A percentile compares a stretch with the other conserved stretches of the same genome.
phyloP scores from a whole-genome alignment of 2,113 vertebrate genomes.

The Stigmatopora nigra region DNA sequence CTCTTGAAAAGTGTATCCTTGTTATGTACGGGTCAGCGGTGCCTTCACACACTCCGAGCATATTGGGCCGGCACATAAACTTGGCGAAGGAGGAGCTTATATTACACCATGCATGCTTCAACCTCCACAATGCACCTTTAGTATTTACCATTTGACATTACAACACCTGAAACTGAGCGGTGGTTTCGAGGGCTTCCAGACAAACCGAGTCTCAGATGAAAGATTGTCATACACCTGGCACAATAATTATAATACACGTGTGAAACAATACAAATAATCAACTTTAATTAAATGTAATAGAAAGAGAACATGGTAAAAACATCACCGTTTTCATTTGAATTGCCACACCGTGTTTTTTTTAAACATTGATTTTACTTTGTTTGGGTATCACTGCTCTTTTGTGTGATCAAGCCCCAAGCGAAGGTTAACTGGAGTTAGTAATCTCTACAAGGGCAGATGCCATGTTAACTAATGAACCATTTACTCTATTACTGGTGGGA shows the following conservation, averaged over 20 bases:
- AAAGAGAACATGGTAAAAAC: too few relatives aligned
- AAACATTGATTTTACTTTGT: slow-evolving; percentile 10
- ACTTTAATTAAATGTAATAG: background rate
- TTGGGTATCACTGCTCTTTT: slow-evolving; percentile 8
- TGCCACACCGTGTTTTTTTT: background rate
- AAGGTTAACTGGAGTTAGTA: slow-evolving; percentile 16
- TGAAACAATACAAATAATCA: background rate
- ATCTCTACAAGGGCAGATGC: slow-evolving; percentile 26
- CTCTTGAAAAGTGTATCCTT: slow-evolving; percentile 8
- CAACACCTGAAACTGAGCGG: slow-evolving; percentile 67
- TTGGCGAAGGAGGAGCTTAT: slow-evolving; percentile 7
- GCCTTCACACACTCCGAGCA: slow-evolving; percentile 32
- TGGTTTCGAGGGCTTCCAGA: slow-evolving; percentile 55
- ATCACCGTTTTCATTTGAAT: too few relatives aligned
- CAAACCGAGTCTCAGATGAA: background rate
- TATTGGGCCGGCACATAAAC: slow-evolving; percentile 30
- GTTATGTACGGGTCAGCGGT: slow-evolving; percentile 23
- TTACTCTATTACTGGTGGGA: background rate
- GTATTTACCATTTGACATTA: slow-evolving; percentile 29
- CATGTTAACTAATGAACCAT: slow-evolving; percentile 10
- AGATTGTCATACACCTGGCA: too few relatives aligned
- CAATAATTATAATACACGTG: background rate
- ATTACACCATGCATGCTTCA: slow-evolving; percentile 26
- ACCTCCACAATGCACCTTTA: slow-evolving; percentile 45
- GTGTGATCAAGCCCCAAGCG: slow-evolving; percentile 13